These are phyloP conservation scores for Celastrina argiolus DNA, from an alignment of 2,888 invertebrate species.

Conservation along the genomic window DNA sequence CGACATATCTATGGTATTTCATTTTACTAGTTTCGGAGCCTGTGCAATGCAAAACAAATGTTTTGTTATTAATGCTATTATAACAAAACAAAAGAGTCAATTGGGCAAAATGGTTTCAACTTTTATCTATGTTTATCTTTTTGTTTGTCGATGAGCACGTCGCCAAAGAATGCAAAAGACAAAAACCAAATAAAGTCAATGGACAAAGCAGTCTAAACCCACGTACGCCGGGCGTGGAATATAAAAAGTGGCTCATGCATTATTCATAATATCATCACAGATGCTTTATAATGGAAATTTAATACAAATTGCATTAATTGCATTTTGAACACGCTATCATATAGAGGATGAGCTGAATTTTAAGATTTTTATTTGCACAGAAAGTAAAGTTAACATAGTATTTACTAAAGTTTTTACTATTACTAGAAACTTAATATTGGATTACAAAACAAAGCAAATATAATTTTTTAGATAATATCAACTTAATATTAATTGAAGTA, in stretches of 20 bases:
- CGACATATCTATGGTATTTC: too few relatives aligned
- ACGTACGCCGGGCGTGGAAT: conserved; percentile 9
- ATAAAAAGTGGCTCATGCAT: conserved; percentile 36
- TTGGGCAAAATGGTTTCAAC: not conserved
- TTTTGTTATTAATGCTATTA: too few relatives aligned
- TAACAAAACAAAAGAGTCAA: not conserved
- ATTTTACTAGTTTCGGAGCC: too few relatives aligned
- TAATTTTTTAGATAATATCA: too few relatives aligned
- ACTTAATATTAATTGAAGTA: too few relatives aligned
- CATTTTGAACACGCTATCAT: conserved; percentile 52
- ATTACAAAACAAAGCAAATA: too few relatives aligned
- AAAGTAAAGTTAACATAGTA: too few relatives aligned
- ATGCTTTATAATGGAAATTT: conserved; percentile 53
- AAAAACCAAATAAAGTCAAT: not conserved
- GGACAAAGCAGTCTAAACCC: conserved; percentile 9
- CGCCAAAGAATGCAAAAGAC: not conserved
- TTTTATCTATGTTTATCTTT: not conserved
- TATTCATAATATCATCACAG: conserved; percentile 44
- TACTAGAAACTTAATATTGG: too few relatives aligned
- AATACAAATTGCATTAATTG: conserved; percentile 55
- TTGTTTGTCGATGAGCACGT: not conserved
- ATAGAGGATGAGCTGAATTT: conserved; percentile 38
- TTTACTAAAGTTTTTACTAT: too few relatives aligned
- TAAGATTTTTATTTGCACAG: too few relatives aligned
- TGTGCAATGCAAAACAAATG: too few relatives aligned